Base-by-base conservation (phyloP, 2,113 vertebrate genomes). In the Setophaga petechia region DNA sequence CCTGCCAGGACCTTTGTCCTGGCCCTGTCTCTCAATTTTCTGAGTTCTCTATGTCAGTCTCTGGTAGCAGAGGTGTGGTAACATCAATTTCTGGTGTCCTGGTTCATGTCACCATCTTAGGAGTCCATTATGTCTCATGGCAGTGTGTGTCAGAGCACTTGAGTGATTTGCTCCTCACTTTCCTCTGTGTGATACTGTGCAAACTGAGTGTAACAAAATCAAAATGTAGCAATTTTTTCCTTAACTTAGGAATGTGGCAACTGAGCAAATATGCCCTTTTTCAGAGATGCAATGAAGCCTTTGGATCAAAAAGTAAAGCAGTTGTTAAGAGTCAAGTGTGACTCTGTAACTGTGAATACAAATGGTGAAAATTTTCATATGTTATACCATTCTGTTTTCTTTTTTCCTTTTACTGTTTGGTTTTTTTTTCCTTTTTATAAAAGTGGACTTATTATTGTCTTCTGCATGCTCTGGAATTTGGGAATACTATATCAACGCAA, bases 121-220 rank as follows among this genome's bases (percentile, higher is more conserved):
- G 47, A 22, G 8, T 21, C 15, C 27, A 5, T 49, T 61, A 1
- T 54, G 30, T 54, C 43, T 54, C 14, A 16, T 63, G 57, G 9
- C 10, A 35, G 9, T 7, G 5, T 5, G 18, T 8, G 30, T 39
- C 15, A 15, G 24, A 77, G 27, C 37, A 69, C 44, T 2, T 2
- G 2, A 51, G 39, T 21, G 35, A 23, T 61, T 80, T 65, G 33
- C 55, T 76, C 10, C 21, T 73, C 4, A 0, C n/a, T 65, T 54
- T 28, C 16, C 41, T 54, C 12, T 33, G 37, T 57, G 41, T 52
- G 46, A 23, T 20, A 7, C 21, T 65, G 14, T 0, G 6, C 51
- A 65, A 41, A 23, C 7, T 0, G 0, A 54, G 6, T 49, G 23
- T 30, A 47, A 24, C 47, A 58, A 18, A 3, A 5, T 35, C 59